Conservation (phyloP, 2,888 invertebrate genomes). For the Clitarchus hookeri region DNA sequence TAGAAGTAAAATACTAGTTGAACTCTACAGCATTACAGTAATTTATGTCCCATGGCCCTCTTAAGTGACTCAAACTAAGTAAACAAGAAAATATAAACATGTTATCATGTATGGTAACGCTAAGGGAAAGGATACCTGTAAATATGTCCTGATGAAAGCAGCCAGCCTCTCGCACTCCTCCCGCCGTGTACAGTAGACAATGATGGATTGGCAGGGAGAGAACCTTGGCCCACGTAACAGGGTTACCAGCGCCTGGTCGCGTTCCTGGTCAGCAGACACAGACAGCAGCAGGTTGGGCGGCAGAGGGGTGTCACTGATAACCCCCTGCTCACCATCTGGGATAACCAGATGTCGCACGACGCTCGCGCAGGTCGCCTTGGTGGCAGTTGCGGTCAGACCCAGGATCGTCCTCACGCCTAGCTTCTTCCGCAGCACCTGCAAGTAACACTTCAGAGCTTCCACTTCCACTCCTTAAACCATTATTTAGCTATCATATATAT, state of each 20-base stretch:
- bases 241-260: conserved; percentile 77
- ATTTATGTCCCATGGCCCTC: too few relatives aligned
- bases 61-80: too few relatives aligned
- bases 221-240: conserved; percentile 68
- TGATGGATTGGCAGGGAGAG: conserved; percentile 74
- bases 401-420: conserved; percentile 86
- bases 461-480: too few relatives aligned
- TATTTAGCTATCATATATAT: too few relatives aligned
- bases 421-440: conserved; percentile 71
- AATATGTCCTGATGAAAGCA: conserved; percentile 74
- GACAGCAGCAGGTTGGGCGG: conserved; percentile 83
- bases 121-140: conserved; percentile 59
- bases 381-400: conserved; percentile 96
- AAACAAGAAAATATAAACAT: too few relatives aligned
- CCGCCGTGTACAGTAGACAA: conserved; percentile 91
- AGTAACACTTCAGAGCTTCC: conserved; percentile 33
- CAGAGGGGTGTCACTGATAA: conserved; percentile 76
- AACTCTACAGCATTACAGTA: too few relatives aligned
- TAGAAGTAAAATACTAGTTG: too few relatives aligned
- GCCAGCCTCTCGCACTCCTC: conserved; percentile 87
- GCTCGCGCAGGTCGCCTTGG: conserved; percentile 72
- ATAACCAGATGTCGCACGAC: conserved; percentile 73
- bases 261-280: conserved; percentile 78
- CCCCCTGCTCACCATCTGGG: conserved; percentile 71
- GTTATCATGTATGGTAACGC: background rate